Percentiles rank a stretch among this genome's conserved stretches.
Conservation (phyloP, 2,888 invertebrate genomes). For the Timema cristinae region DNA sequence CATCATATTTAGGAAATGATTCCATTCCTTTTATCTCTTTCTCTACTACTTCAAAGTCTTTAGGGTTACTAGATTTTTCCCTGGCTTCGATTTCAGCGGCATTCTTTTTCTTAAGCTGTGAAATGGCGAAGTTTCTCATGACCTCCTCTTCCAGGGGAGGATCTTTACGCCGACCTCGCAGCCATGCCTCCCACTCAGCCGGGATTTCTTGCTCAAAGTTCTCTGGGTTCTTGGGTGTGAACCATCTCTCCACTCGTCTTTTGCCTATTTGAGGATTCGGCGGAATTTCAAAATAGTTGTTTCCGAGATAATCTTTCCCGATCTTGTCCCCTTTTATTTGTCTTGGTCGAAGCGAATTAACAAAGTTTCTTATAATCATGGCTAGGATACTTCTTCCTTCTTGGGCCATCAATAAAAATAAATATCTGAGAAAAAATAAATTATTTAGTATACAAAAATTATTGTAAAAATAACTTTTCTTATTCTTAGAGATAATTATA, state of each 20-base stretch:
- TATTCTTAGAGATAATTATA: too few species aligned
- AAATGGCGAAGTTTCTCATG: slow-evolving; percentile 62
- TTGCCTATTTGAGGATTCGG: slow-evolving; percentile 61
- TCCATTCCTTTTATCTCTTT: slow-evolving; percentile 41
- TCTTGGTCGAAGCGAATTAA: slow-evolving; percentile 57
- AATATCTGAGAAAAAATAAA: neutral
- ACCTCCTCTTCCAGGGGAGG: slow-evolving; percentile 74
- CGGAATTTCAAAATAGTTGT: slow-evolving; percentile 75
- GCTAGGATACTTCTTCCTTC: slow-evolving; percentile 31
- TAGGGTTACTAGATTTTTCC: slow-evolving; percentile 45
- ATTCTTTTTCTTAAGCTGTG: slow-evolving; percentile 69
- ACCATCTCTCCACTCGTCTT: slow-evolving; percentile 65
- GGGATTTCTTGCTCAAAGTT: slow-evolving; percentile 70
- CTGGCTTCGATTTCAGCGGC: slow-evolving; percentile 64
- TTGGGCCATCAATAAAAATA: slow-evolving; percentile 24
- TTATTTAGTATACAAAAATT: too few species aligned
- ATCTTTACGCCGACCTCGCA: slow-evolving; percentile 59
- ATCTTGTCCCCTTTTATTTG: slow-evolving; percentile 52
- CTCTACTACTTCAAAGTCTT: slow-evolving; percentile 46
- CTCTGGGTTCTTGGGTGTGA: slow-evolving; percentile 61
- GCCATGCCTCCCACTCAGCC: slow-evolving; percentile 86
- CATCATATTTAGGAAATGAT: slow-evolving; percentile 56
- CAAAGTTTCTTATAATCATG: slow-evolving; percentile 57
- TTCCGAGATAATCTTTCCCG: slow-evolving; percentile 78
- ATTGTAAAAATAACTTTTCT: too few species aligned